Conservation (phyloP, 2,888 invertebrate genomes). For the Adela reaumurella region DNA sequence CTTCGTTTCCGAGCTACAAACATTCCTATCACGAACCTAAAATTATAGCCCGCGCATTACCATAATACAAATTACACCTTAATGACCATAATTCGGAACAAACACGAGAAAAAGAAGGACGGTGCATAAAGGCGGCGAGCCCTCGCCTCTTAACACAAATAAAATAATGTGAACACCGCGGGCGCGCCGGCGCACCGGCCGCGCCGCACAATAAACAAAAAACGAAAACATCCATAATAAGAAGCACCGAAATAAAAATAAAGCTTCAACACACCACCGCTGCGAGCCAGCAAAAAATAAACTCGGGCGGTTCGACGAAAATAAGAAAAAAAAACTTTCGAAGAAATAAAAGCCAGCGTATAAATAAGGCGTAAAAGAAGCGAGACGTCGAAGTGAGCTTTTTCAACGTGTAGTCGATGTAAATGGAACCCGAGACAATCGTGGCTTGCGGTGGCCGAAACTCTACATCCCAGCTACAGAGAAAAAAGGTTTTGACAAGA, state of each 20-base stretch:
- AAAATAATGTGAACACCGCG: conserved; percentile 50
- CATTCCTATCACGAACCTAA: conserved; percentile 50
- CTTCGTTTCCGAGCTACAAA: conserved; percentile 29
- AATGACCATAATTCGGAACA: conserved; percentile 55
- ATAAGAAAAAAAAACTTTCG: conserved; percentile 52
- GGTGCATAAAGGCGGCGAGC: conserved; percentile 25
- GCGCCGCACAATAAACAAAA: conserved; percentile 22
- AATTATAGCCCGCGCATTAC: conserved; percentile 55
- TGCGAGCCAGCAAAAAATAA: conserved; percentile 53
- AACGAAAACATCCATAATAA: conserved; percentile 50
- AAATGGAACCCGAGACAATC: conserved; percentile 55
- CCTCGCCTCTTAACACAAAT: conserved; percentile 53
- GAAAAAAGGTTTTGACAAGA: neutral
- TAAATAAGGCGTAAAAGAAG: conserved; percentile 56
- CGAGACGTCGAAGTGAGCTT: conserved; percentile 22
- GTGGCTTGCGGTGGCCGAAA: conserved; percentile 19
- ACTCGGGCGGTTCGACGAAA: conserved; percentile 51
- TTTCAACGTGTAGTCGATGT: conserved; percentile 51
- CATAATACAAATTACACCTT: conserved; percentile 57
- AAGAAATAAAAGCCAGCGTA: conserved; percentile 54
- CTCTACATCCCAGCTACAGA: neutral
- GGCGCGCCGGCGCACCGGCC: conserved; percentile 23
- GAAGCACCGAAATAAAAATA: conserved; percentile 56
- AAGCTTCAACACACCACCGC: conserved; percentile 55
- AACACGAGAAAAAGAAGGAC: conserved; percentile 46